Base-by-base conservation (phyloP, 2,113 vertebrate species). In the Protobothrops flavoviridis region DNA sequence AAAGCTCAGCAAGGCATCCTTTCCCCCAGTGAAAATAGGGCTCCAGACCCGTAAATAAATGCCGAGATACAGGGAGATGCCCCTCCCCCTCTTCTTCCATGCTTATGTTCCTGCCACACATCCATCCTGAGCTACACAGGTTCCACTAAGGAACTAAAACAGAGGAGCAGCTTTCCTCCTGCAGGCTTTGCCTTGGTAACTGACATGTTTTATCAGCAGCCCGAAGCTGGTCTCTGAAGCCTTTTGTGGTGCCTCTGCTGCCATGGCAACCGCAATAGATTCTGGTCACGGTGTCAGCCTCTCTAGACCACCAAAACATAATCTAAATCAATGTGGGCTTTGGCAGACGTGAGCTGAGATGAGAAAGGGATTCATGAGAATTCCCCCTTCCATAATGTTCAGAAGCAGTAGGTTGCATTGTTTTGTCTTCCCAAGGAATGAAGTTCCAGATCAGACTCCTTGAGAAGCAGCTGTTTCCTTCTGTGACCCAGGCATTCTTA, bases 231-330 rank as follows among this genome's bases (percentile, higher is more conserved):
- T 48, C 52, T 85, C 92, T 6, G 33, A 89, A 90, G 53, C 53
- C 39, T 81, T 48, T 45, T 81, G 87, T 55, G 61, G 87, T 45
- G 50, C 87, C 39, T 81, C 52, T 29, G 92, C 92, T 92, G 92
- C 92, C 64, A 92, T 92, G 87, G 87, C 87, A 92, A 92, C 92
- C 39, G 45, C 52, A 89, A 89, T 81, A 48, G 87, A 92, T 92
- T 81, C 92, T 56, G 87, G 92, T 92, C 92, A 92, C 39, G 64
- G 92, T 89, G 87, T 81, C 92, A 57, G 64, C 59, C n/a, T 92
- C 91, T 55, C 86, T 87, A 33, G 59, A 59, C 59, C 91, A 81
- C 86, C 86, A 55, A 52, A 69, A 45, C 87, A 26, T 64, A n/a
- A 52, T 88, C 57, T 69, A 52, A 69, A 88, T 64, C 91, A 92